These are phyloP conservation scores for Drosophila eugracilis DNA, from an alignment of 1,140 invertebrate genomes.

Conservation along the genomic window DNA sequence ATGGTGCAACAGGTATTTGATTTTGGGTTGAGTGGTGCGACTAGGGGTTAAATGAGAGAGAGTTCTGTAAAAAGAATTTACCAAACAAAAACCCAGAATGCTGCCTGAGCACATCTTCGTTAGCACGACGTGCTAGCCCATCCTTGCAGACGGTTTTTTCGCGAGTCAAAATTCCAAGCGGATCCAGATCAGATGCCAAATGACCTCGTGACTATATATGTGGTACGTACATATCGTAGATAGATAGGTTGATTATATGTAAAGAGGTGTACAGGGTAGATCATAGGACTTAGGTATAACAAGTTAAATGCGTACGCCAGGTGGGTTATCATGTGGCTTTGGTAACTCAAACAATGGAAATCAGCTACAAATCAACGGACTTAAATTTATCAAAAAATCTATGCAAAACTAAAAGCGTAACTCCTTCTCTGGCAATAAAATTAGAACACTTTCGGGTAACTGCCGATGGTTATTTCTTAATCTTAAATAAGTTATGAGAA, in stretches of 20 bases:
- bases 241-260: constrained; percentile 53
- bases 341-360: constrained; percentile 29
- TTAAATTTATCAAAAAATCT: constrained; percentile 18
- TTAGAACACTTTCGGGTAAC: neutral
- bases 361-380: constrained; percentile 33
- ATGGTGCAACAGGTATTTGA: constrained; percentile 31
- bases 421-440: constrained; percentile 4
- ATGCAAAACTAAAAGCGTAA: constrained; percentile 25
- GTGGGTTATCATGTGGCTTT: constrained; percentile 16
- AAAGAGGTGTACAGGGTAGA: constrained; percentile 30
- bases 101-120: constrained; percentile 84
- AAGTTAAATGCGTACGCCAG: constrained; percentile 23
- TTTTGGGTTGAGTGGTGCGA: constrained; percentile 41
- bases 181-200: constrained; percentile 97
- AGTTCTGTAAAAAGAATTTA: constrained; percentile 81
- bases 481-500: constrained; percentile 4
- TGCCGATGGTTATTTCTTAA: neutral
- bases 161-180: constrained; percentile 90
- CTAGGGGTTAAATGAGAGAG: constrained; percentile 41
- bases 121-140: constrained; percentile 87
- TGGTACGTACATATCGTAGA: constrained; percentile 56
- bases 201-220: constrained; percentile 96
- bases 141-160: constrained; percentile 83
- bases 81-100: constrained; percentile 84
- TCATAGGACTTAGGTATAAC: constrained; percentile 33